phyloP scores from a whole-genome alignment of 2,113 vertebrate genomes.

The Ailuropoda melanoleuca region DNA sequence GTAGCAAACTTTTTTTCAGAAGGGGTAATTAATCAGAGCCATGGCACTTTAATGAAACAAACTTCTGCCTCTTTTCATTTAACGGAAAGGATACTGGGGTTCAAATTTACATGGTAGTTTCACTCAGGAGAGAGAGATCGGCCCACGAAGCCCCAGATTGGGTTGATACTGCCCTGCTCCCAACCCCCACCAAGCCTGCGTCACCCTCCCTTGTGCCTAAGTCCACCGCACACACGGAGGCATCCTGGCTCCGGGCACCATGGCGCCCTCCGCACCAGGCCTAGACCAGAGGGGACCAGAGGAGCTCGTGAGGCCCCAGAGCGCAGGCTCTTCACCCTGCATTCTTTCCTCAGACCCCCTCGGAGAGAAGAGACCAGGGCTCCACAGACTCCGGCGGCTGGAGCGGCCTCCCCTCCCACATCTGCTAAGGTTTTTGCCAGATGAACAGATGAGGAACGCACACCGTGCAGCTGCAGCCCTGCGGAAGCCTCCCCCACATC shows the following conservation, averaged over 20 bases:
- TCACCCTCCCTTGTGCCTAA: background rate
- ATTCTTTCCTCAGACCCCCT: conserved; percentile 52
- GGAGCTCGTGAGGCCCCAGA: conserved; percentile 7
- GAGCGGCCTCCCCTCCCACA: conserved; percentile 61
- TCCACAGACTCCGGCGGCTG: background rate
- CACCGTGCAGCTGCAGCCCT: conserved; percentile 72
- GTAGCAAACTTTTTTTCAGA: conserved; percentile 54
- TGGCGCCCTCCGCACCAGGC: background rate
- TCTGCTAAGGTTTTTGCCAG: conserved; percentile 80
- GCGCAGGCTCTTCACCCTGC: background rate
- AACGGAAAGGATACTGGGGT: background rate
- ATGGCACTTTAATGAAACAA: conserved; percentile 41
- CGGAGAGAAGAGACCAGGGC: conserved; percentile 37
- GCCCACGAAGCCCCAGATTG: background rate
- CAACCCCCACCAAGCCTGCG: background rate
- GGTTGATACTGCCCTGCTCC: background rate
- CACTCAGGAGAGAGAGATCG: background rate
- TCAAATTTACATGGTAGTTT: background rate
- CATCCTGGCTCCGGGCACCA: background rate
- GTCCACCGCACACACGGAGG: background rate
- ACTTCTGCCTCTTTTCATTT: conserved; percentile 47
- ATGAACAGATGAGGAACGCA: conserved; percentile 69
- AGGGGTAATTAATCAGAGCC: conserved; percentile 23
- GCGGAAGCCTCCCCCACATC: conserved; percentile 80
- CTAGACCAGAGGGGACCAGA: background rate